A percentile compares a stretch with the other conserved stretches of the same genome.
These are phyloP conservation scores for Prionace glauca DNA, from an alignment of 2,797 vertebrate species.

Conservation along the genomic window DNA sequence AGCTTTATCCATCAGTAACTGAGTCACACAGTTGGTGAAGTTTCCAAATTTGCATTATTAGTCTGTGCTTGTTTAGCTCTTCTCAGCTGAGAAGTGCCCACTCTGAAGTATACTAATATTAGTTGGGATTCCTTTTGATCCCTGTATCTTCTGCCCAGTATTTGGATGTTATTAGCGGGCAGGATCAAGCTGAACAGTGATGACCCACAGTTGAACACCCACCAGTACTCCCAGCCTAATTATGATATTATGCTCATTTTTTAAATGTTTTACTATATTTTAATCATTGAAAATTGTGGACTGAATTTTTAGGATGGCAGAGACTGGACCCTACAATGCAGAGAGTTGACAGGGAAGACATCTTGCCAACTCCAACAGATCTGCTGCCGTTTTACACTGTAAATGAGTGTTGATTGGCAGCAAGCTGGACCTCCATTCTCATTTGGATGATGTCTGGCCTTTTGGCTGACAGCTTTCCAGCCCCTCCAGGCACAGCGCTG, in stretches of 20 bases:
- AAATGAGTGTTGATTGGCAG: too few relatives aligned
- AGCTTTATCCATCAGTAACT: not conserved
- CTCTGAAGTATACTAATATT: not conserved
- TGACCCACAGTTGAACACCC: not conserved
- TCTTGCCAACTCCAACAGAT: too few relatives aligned
- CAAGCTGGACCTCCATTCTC: too few relatives aligned
- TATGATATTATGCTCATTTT: not conserved
- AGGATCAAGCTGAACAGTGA: not conserved
- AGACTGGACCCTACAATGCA: too few relatives aligned
- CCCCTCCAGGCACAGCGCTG: too few relatives aligned
- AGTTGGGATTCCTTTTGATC: not conserved
- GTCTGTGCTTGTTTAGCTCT: not conserved
- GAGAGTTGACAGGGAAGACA: too few relatives aligned
- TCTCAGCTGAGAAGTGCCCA: not conserved
- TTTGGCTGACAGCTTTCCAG: too few relatives aligned
- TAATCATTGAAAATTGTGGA: not conserved
- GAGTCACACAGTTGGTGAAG: too few relatives aligned
- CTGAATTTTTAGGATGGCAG: too few relatives aligned
- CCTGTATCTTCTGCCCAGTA: not conserved
- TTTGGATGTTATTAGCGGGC: not conserved
- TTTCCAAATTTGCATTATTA: not conserved
- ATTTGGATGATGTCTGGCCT: too few relatives aligned
- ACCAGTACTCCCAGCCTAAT: not conserved
- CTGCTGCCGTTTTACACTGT: too few relatives aligned
- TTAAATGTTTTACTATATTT: not conserved